These are phyloP conservation scores for Microcaecilia unicolor DNA, from an alignment of 2,797 vertebrate genomes.

Conservation along the genomic window DNA sequence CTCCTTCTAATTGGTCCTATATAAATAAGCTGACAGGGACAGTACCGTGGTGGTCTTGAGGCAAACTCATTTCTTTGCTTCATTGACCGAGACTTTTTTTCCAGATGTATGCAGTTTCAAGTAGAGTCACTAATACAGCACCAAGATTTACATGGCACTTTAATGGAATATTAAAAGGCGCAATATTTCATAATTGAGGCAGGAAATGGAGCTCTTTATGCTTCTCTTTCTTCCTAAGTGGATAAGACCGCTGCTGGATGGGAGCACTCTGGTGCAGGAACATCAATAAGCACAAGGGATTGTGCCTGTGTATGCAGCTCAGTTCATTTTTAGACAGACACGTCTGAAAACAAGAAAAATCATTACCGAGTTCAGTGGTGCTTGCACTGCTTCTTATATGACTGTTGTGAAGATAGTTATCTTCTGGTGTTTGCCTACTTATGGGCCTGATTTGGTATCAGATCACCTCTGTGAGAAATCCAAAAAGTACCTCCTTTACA, in stretches of 20 bases:
- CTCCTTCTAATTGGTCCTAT: background rate
- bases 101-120: background rate
- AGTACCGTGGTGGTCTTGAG: background rate
- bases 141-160: background rate
- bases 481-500: too few relatives aligned
- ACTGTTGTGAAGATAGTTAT: too few relatives aligned
- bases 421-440: too few relatives aligned
- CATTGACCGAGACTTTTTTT: background rate
- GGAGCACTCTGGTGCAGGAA: background rate
- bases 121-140: background rate
- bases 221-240: conserved; percentile 7
- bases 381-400: too few relatives aligned
- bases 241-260: background rate
- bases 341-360: too few relatives aligned
- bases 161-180: background rate
- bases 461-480: too few relatives aligned
- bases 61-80: background rate
- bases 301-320: too few relatives aligned
- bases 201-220: background rate
- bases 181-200: background rate
- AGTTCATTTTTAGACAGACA: too few relatives aligned
- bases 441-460: too few relatives aligned
- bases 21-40: background rate
- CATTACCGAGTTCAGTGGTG: too few relatives aligned
- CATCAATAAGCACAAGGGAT: too few relatives aligned